Evolutionary conservation across 92 coral and sea anemone genomes (phyloP).

Genomic region (Epizoanthus scotinus): DNA sequence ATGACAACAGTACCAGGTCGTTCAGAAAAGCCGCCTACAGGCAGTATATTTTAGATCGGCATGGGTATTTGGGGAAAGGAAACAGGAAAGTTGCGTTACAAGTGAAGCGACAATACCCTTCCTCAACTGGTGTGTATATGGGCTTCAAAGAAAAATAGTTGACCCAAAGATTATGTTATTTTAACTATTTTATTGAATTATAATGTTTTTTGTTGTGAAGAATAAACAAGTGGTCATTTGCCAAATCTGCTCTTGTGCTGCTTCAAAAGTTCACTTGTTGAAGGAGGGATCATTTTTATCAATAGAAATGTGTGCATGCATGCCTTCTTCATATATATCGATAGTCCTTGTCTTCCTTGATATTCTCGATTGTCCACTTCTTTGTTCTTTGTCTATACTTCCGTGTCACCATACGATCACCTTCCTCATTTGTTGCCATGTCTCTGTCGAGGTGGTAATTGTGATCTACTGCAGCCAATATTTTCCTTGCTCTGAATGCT

Average conservation of each 20-base stretch:
- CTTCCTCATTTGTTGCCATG: too few species aligned
- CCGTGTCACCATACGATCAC: too few species aligned
- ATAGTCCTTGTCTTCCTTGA: slow-evolving; percentile 8
- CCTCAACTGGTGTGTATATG: too few species aligned
- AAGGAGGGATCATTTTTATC: slow-evolving; percentile 23
- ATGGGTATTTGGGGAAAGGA: slow-evolving; percentile 54
- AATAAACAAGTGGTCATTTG: too few species aligned
- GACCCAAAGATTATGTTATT: too few species aligned
- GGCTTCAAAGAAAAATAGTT: too few species aligned
- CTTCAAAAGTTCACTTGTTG: slow-evolving; percentile 3
- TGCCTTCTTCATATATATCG: background rate
- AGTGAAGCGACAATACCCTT: too few species aligned
- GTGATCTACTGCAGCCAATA: too few species aligned
- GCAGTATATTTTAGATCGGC: slow-evolving; percentile 22
- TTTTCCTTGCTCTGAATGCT: too few species aligned
- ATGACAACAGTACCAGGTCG: slow-evolving; percentile 46
- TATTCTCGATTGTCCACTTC: background rate
- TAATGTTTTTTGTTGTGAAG: too few species aligned
- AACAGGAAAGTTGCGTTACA: slow-evolving; percentile 24
- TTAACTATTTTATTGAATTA: too few species aligned
- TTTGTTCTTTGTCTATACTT: background rate
- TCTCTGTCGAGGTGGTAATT: too few species aligned
- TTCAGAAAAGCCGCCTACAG: slow-evolving; percentile 49
- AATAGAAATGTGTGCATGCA: background rate
- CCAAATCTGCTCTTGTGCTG: slow-evolving; percentile 19